Conservation (phyloP, 2,797 vertebrate genomes). For the Emys orbicularis region DNA sequence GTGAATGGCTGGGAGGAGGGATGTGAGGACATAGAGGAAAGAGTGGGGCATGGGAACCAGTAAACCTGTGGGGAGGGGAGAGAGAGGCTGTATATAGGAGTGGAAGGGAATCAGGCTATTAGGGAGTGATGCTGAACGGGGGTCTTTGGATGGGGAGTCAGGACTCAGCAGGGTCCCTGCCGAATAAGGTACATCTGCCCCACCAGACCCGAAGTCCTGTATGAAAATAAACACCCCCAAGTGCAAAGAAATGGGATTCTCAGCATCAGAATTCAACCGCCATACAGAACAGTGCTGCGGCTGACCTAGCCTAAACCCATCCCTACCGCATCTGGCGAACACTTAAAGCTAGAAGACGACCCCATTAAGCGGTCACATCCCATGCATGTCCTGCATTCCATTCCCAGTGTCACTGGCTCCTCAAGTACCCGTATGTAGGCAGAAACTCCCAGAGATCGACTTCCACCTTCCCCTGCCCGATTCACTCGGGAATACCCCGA, state of each 20-base stretch:
- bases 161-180: neutral
- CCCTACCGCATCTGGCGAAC: neutral
- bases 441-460: accelerated
- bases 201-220: neutral
- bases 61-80: neutral
- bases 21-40: neutral
- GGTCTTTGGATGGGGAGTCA: accelerated
- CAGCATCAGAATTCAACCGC: accelerated
- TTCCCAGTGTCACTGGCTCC: neutral
- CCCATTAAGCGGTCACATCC: neutral
- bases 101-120: neutral
- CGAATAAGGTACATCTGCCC: neutral
- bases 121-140: neutral
- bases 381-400: neutral
- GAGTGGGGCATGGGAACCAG: neutral
- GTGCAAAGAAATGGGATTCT: neutral
- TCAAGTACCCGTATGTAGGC: accelerated
- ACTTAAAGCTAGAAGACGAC: neutral
- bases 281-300: neutral
- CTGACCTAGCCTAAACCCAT: neutral
- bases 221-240: neutral
- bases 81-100: conserved; percentile 20
- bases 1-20: neutral
- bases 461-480: neutral
- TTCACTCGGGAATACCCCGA: neutral